phyloP scores from a whole-genome alignment of 2,113 vertebrate genomes.

The Todiramphus saurophagus region DNA sequence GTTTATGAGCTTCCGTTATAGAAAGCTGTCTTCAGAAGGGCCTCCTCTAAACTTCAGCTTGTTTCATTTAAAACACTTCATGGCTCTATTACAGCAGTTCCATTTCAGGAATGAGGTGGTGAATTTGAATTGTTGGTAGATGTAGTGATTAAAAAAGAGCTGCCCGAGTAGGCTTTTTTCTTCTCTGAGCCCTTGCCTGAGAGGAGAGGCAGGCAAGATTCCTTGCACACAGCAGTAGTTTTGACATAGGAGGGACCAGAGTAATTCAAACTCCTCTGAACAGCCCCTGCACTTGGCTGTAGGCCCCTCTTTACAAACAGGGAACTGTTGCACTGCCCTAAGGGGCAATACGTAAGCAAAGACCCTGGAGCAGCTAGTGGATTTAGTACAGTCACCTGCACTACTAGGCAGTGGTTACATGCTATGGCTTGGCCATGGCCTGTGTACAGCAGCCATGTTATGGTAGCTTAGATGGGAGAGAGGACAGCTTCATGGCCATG shows the following conservation, averaged over 20 bases:
- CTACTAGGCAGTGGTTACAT: fast-evolving
- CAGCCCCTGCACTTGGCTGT: not conserved
- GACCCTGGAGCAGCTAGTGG: not conserved
- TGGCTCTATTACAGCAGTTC: fast-evolving
- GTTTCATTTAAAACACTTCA: not conserved
- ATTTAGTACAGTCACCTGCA: not conserved
- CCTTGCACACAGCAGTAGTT: not conserved
- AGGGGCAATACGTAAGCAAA: not conserved
- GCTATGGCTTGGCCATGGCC: fast-evolving
- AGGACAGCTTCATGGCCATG: not conserved
- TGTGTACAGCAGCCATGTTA: not conserved
- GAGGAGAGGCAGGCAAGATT: not conserved
- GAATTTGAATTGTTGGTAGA: not conserved
- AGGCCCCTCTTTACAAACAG: not conserved
- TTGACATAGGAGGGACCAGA: not conserved
- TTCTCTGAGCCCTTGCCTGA: not conserved
- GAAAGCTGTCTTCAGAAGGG: not conserved
- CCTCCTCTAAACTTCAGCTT: not conserved
- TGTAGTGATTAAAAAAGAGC: not conserved
- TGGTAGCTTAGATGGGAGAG: not conserved
- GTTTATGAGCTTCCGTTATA: not conserved
- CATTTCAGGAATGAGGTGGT: not conserved
- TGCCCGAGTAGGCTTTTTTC: not conserved
- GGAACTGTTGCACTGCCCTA: not conserved
- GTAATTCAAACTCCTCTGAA: fast-evolving